These are phyloP conservation scores for Acromyrmex echinatior DNA, from an alignment of 1,140 invertebrate species.

Conservation along the genomic window DNA sequence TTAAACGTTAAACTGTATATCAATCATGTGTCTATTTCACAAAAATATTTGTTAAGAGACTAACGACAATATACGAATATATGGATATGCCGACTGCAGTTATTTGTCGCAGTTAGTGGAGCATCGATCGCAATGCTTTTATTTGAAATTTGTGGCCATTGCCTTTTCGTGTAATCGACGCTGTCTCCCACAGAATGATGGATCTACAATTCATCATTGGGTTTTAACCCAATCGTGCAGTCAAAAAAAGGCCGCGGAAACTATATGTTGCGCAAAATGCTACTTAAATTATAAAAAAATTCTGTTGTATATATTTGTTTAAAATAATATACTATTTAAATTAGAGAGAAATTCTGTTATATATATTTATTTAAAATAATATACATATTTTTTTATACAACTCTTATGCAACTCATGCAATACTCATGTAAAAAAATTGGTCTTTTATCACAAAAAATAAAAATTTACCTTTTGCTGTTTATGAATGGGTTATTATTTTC, in stretches of 20 bases:
- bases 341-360: constrained; percentile 9
- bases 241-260: no score
- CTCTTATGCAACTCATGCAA: not conserved
- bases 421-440: not conserved
- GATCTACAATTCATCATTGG: constrained; percentile 27
- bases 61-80: constrained; percentile 26
- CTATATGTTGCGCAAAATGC: not conserved
- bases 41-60: constrained; percentile 10
- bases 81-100: not conserved
- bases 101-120: constrained; percentile 38
- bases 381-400: not conserved
- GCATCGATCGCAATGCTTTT: constrained; percentile 16
- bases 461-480: not conserved
- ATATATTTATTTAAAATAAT: not conserved
- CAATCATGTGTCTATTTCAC: constrained; percentile 11
- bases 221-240: not conserved
- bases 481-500: not conserved
- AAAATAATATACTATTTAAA: not conserved
- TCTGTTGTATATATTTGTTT: not conserved
- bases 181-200: constrained; percentile 45
- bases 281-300: constrained; percentile 13
- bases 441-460: not conserved
- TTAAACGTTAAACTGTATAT: not conserved
- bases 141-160: constrained; percentile 48
- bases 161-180: constrained; percentile 53